Evolutionary conservation across 1,140 invertebrate species (phyloP), one percentile per base, ranked within the genome.

Genomic region (Aphidius gifuensis): DNA sequence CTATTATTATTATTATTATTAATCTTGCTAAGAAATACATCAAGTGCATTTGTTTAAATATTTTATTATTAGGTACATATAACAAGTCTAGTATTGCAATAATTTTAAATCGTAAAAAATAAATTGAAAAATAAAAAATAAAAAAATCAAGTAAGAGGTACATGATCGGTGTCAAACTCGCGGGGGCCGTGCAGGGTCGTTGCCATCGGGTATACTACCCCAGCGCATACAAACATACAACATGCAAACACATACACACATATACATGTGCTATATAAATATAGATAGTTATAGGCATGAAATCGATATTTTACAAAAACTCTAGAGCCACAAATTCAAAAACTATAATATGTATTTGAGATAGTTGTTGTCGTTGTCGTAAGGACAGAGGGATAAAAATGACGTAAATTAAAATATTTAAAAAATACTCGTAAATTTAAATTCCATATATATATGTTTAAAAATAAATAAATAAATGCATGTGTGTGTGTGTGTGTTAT

Each of bases 171-270:
- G 62, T 32, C 55, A 57, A 21, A n/a, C 11, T 9, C n/a, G 6
- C 21, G 38, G 32, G 64, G 64, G 58, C 47, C 48, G 47, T 63
- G 68, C 65, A 78, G 74, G 76, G 76, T 77, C 75, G 76, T 76
- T 78, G 76, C 73, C 73, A 75, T 75, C 70, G 68, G 58, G 71
- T 67, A 32, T 51, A 57, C 69, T 73, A 74, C 75, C 76, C 74
- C 69, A 40, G 69, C 71, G 64, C 64, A 42, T 57, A 55, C 66
- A 53, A 58, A 54, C 21, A 57, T 43, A 47, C 57, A 58, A 54
- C 21, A 57, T 43, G 43, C 57, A 47, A 16, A 16, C 16, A 16
- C 16, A 16, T 16, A 16, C 16, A 16, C 16, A 32, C 32, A 38
- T 38, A 38, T 38, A 53, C 50, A 38, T 53, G 50, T 39, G 50